phyloP scores from a whole-genome alignment of 2,113 vertebrate species.

The Boulengerochromis microlepis region DNA sequence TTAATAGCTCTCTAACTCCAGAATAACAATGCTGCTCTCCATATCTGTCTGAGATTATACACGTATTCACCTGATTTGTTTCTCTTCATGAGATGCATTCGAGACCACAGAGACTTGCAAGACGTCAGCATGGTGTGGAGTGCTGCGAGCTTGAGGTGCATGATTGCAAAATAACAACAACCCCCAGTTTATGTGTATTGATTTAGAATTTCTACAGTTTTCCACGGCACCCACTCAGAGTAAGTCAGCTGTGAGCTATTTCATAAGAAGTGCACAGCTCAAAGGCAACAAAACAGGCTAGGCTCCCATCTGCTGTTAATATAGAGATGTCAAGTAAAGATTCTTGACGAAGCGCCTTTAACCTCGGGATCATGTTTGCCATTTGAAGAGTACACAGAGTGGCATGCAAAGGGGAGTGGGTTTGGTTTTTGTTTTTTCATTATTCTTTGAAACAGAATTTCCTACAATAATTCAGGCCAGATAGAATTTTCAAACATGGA shows the following conservation, averaged over 20 bases:
- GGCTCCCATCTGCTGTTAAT: neutral
- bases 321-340: neutral
- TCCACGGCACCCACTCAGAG: neutral
- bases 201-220: neutral
- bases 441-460: neutral
- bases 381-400: neutral
- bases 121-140: neutral
- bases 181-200: neutral
- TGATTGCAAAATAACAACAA: neutral
- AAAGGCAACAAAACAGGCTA: neutral
- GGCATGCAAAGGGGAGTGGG: neutral
- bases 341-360: neutral
- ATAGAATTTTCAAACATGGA: neutral
- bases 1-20: neutral
- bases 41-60: neutral
- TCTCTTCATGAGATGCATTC: neutral
- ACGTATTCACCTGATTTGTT: neutral
- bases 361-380: neutral
- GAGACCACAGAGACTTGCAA: neutral
- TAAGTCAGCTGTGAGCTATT: neutral
- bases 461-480: neutral
- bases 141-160: neutral
- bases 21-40: neutral
- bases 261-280: neutral
- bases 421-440: neutral